These are phyloP conservation scores for Agrilus mali DNA, from an alignment of 2,888 invertebrate genomes.

Conservation along the genomic window DNA sequence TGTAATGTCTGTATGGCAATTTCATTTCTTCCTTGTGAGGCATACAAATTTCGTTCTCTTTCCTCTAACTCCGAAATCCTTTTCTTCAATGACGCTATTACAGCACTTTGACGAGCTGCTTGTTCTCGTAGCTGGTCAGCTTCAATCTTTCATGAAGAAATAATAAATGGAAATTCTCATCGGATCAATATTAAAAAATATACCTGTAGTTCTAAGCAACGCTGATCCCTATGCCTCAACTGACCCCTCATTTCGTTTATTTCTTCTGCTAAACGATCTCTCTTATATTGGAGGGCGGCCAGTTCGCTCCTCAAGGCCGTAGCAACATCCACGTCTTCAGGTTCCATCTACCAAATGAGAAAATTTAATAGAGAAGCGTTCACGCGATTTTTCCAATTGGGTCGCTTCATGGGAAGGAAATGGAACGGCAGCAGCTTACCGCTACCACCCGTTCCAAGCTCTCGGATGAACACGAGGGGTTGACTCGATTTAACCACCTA, in stretches of 20 bases:
- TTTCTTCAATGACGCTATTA: constrained; percentile 67
- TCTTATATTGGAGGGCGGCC: constrained; percentile 72
- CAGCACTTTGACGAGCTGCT: constrained; percentile 67
- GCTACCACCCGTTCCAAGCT: too few species aligned
- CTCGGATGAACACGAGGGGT: too few species aligned
- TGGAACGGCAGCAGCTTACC: too few species aligned
- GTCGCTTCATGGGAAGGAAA: too few species aligned
- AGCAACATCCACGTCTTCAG: constrained; percentile 47
- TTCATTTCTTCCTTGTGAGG: constrained; percentile 47
- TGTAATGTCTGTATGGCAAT: constrained; percentile 61
- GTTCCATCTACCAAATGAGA: constrained; percentile 38
- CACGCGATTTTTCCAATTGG: too few species aligned
- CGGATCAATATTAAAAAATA: too few species aligned
- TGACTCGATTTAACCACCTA: too few species aligned
- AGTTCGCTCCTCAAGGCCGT: constrained; percentile 71
- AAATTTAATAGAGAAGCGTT: not conserved
- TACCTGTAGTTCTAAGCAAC: constrained; percentile 62
- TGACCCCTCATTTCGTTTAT: constrained; percentile 51
- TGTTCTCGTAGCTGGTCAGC: constrained; percentile 69
- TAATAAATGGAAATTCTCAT: too few species aligned
- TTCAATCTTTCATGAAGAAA: constrained; percentile 32
- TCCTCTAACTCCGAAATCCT: constrained; percentile 70
- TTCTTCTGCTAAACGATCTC: constrained; percentile 66
- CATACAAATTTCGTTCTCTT: constrained; percentile 56
- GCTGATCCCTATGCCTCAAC: constrained; percentile 56